Evolutionary conservation across 2,888 invertebrate genomes (phyloP), one percentile per base, ranked within the genome.

Genomic region (Drosophila cyrtoloma): DNA sequence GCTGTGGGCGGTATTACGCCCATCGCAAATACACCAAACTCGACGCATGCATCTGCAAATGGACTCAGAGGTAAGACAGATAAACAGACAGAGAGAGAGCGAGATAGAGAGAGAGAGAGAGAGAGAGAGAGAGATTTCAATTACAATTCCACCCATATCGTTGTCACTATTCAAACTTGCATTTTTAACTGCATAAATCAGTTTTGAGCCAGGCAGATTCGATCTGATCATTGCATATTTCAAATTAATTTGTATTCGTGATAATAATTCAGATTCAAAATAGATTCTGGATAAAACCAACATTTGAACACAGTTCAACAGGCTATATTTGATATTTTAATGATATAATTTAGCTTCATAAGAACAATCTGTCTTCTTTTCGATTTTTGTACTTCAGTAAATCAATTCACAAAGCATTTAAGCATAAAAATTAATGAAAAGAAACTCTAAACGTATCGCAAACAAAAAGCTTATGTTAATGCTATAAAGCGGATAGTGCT

Each of bases 31-130:
- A 89, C 89, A 16, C 84, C 86, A 53, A 89, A 84, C 67, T 86
- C 89, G 16, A 81, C 73, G 65, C 85, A 90, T 73, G 82, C 85
- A 5, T 91, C 92, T 28, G 83, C 89, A 28, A 92, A 92, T 77
- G 91, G 92, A 62, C 82, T 92, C 35, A 84, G 90, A 91, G 92
- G 91, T 92, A 56, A 77, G 57, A 12, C 5, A 52, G 30, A 5
- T 6, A 19, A 12, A 12, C 19, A 28, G 16, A 28, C 26, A 28
- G 16, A 50, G 7, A 50, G 26, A 26, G 12, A 12, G 12, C 12
- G 9, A 44, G 12, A 12, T 5, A 44, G 12, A 12, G 16, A 16
- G 33, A 35, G 33, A 33, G 53, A 33, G 6, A 53, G 19, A 19
- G 7, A n/a, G 7, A 3, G 22, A 12, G 32, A 22, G 14, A 35